Percentiles rank a stretch among this genome's conserved stretches.
These are phyloP conservation scores for Ostrea denselamellosa DNA, from an alignment of 1,140 invertebrate species.

Conservation along the genomic window DNA sequence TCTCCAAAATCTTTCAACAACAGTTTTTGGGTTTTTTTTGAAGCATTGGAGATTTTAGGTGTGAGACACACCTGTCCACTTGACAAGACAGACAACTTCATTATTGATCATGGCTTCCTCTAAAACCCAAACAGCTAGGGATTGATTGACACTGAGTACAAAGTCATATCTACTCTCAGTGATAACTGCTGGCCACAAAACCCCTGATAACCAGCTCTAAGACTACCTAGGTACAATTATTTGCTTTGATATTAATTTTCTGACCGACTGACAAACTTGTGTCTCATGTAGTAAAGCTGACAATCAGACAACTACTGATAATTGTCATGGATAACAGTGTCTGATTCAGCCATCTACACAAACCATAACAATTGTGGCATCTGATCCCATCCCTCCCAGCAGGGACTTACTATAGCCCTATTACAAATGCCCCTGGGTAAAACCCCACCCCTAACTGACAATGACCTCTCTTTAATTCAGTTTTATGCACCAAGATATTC, in stretches of 20 bases:
- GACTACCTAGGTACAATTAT: not conserved
- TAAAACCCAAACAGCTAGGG: not conserved
- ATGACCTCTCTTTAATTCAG: no score
- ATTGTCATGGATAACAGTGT: not conserved
- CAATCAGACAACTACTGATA: not conserved
- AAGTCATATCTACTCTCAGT: not conserved
- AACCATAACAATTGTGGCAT: not conserved
- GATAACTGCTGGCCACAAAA: not conserved
- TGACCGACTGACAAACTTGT: conserved; percentile 8
- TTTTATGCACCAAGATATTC: no score
- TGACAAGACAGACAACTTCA: not conserved
- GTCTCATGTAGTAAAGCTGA: not conserved
- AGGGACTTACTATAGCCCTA: no score
- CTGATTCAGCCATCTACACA: not conserved
- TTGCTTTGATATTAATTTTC: conserved; percentile 30
- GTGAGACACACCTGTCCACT: not conserved
- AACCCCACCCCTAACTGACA: no score
- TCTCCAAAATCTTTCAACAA: no score
- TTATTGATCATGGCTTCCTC: not conserved
- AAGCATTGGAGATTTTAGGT: not conserved
- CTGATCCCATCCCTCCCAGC: not conserved
- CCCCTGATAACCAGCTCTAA: not conserved
- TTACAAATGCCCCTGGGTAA: no score
- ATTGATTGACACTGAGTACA: not conserved
- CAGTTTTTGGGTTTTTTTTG: no score